These are phyloP conservation scores for Neostethus bicornis DNA, from an alignment of 2,797 vertebrate species.

Conservation along the genomic window DNA sequence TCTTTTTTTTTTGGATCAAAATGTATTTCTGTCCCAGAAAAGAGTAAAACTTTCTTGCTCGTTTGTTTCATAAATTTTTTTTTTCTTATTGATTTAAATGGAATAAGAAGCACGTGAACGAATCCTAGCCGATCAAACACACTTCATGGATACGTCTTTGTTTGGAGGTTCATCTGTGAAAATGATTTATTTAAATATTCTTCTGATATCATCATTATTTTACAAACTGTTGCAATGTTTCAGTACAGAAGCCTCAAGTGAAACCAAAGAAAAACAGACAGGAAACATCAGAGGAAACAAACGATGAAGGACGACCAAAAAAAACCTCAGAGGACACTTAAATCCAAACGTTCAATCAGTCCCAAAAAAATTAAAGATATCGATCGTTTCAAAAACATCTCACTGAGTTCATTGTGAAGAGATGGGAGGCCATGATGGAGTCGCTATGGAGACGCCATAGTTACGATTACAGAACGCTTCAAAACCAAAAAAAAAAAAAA, in stretches of 20 bases:
- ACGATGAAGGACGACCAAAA: too few species aligned
- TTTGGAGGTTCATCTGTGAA: constrained; percentile 75
- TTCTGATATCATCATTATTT: constrained; percentile 74
- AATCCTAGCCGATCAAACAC: too few species aligned
- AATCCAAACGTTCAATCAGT: constrained; percentile 1
- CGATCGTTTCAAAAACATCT: constrained; percentile 53
- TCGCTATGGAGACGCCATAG: constrained; percentile 69
- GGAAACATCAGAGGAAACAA: constrained; percentile 67
- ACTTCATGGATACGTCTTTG: constrained; percentile 54
- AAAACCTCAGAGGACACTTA: too few species aligned
- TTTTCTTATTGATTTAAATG: too few species aligned
- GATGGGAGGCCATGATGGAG: constrained; percentile 62
- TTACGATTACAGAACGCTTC: constrained; percentile 75
- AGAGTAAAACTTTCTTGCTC: too few species aligned
- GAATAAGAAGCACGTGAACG: too few species aligned
- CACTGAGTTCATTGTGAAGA: constrained; percentile 60
- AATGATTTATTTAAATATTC: constrained; percentile 78
- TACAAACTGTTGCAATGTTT: constrained; percentile 76
- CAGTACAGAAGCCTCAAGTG: constrained; percentile 75
- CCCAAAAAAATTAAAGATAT: not conserved
- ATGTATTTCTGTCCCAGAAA: too few species aligned
- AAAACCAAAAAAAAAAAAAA: constrained; percentile 36
- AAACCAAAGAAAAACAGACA: constrained; percentile 73
- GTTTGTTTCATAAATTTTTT: too few species aligned
- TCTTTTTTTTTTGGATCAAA: too few species aligned